Base-by-base conservation (phyloP, 2,113 vertebrate genomes). In the Tachycineta bicolor region DNA sequence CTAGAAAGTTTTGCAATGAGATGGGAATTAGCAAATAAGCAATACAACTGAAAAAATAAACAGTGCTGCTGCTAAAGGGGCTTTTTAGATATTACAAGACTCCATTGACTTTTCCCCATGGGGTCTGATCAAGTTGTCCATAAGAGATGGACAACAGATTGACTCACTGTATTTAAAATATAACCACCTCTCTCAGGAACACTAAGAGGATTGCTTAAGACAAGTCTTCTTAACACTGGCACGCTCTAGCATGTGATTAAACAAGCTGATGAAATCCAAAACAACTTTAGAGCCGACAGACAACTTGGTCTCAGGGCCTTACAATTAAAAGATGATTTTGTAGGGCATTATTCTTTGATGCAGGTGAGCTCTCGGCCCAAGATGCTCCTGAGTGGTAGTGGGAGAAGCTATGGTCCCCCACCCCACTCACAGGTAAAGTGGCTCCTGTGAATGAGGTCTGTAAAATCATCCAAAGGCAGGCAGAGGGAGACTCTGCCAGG, bases 121-220 rank as follows among this genome's bases (percentile, higher is more conserved):
- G 68, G 87, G 59, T 64, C 85, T 56, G 92, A 95, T 81, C 82
- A 73, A 85, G 58, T 53, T 50, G 67, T 67, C 78, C 46, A 39
- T 13, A 37, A 95, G 90, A 76, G 76, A 80, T 17, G 47, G 92
- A 77, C 73, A 90, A 55, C 76, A 88, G 94, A 86, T 55, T 86
- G 71, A 86, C 33, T 83, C 78, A 46, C 22, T 7, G 2, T 75
- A 78, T 80, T 86, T 83, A 90, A 90, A 84, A 75, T 53, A 52
- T 1, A 90, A 34, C 75, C 71, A 53, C 24, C 19, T 87, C 77
- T 83, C 84, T 29, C 33, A 83, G 87, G 41, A 94, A 52, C 43
- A 73, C 69, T 78, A 90, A 81, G 68, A 86, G 79, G 90, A 96
- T 88, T 95, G 83, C 90, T 88, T 83, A 86, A 87, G 63, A 79